phyloP scores from a whole-genome alignment of 23 tunicate genomes.

The Clavelina lepadiformis region DNA sequence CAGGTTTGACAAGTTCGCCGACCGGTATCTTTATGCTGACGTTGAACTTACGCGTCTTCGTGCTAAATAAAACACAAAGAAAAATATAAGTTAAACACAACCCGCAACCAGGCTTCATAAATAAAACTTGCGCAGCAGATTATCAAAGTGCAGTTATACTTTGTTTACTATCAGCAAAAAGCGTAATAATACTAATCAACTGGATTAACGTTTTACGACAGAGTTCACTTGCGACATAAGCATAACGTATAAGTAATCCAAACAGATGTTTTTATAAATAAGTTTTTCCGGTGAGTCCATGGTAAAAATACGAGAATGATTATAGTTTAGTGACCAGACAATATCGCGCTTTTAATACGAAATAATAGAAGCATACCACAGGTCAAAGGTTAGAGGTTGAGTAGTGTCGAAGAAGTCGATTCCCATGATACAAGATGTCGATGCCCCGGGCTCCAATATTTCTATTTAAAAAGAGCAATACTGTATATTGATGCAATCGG shows the following conservation, averaged over 20 bases:
- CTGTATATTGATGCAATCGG: too few relatives aligned
- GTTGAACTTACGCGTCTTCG: conserved; percentile 55
- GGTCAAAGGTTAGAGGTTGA: conserved; percentile 65
- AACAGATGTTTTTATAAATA: not conserved
- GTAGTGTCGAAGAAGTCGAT: conserved; percentile 91
- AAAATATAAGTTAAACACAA: not conserved
- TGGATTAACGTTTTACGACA: too few relatives aligned
- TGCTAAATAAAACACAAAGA: conserved; percentile 26
- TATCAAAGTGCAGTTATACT: too few relatives aligned
- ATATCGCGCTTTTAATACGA: too few relatives aligned
- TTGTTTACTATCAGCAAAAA: too few relatives aligned
- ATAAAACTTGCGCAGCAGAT: too few relatives aligned
- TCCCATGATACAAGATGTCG: conserved; percentile 40
- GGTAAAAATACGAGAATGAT: too few relatives aligned
- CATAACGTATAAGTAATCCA: not conserved
- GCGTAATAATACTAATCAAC: too few relatives aligned
- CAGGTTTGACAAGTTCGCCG: conserved; percentile 72
- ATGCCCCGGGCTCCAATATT: conserved; percentile 40
- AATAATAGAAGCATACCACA: conserved; percentile 44
- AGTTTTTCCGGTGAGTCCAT: too few relatives aligned
- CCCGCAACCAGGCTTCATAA: too few relatives aligned
- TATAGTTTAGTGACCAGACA: too few relatives aligned
- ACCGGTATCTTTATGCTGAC: conserved; percentile 73
- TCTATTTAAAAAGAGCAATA: conserved; percentile 20
- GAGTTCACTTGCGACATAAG: not conserved